Base-by-base conservation (phyloP, 2,888 invertebrate genomes). In the Drosophila barbarae region DNA sequence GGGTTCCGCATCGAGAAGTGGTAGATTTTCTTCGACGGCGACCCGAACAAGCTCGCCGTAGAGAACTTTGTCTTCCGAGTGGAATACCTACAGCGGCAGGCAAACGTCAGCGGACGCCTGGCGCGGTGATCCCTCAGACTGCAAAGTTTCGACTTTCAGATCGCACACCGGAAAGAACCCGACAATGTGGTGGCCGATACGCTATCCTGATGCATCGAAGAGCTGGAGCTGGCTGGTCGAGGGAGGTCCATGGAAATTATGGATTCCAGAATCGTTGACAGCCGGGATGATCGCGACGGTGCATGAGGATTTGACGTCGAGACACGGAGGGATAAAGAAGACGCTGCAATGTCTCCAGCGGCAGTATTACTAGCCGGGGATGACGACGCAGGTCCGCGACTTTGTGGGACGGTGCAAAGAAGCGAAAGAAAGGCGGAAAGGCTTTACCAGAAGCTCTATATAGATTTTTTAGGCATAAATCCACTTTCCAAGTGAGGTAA, bases 261-360 rank as follows among this genome's bases (percentile, higher is more conserved):
- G 35, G 35, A n/a, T 35, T 35, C 35, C n/a, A 3, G 35, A 2
- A 1, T n/a, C 35, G 7, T n/a, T n/a, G 35, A 35, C 35, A n/a
- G n/a, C 35, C 35, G 35, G 35, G 35, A 35, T n/a, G 35, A 35
- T 35, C 35, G 35, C 34, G 34, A 35, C 34, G 41, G 23, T 13
- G 8, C 23, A 23, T 7, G 41, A 41, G 3, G 13, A 41, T 21
- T 13, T 23, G 13, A 41, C 23, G 7, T 41, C 41, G 3, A 23
- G 41, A 41, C 41, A 41, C 6, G 13, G 23, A 41, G 13, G 23
- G 1, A 5, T 41, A 7, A 32, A 1, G 12, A 41, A 41, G 23
- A 23, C 41, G 13, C 41, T 41, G 6, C 21, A 23, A 6, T 2
- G 13, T 2, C 21, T 41, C 21, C 41, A 41, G 5, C 21, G 21